phyloP scores from a whole-genome alignment of 2,113 vertebrate genomes.

The Percina caprodes region DNA sequence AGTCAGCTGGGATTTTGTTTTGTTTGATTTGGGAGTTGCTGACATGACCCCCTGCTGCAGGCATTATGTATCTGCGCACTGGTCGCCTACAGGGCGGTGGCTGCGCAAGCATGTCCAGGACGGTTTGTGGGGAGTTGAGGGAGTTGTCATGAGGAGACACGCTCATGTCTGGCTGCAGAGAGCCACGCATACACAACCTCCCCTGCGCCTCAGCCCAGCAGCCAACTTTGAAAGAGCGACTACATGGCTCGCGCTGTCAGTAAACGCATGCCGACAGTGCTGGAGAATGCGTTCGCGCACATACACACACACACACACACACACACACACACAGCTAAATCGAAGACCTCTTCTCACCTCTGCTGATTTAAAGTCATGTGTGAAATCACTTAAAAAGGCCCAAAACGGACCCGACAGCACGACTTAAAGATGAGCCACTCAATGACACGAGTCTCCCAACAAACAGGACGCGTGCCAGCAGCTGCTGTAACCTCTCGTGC shows the following conservation, averaged over 20 bases:
- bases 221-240: slow-evolving; percentile 45
- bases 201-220: slow-evolving; percentile 29
- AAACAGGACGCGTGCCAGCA: slow-evolving; percentile 38
- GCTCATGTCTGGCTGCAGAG: slow-evolving; percentile 36
- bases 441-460: slow-evolving; percentile 36
- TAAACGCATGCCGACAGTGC: slow-evolving; percentile 24
- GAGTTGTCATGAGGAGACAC: slow-evolving; percentile 45
- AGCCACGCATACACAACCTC: slow-evolving; percentile 1
- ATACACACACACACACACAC: slow-evolving; percentile 3
- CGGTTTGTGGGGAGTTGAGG: slow-evolving; percentile 60
- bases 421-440: slow-evolving; percentile 10
- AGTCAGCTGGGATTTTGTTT: neutral
- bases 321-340: neutral
- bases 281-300: slow-evolving; percentile 8
- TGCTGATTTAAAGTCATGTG: slow-evolving; percentile 15
- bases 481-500: slow-evolving; percentile 42
- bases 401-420: neutral
- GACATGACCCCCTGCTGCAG: slow-evolving; percentile 17
- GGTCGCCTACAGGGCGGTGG: slow-evolving; percentile 79
- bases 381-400: neutral
- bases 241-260: slow-evolving; percentile 11
- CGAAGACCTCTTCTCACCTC: neutral
- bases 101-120: slow-evolving; percentile 72
- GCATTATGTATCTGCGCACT: slow-evolving; percentile 44
- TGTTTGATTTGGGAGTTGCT: slow-evolving; percentile 33